Evolutionary conservation across 2,797 vertebrate genomes (phyloP), one percentile per base, ranked within the genome.

Genomic region (Nannoperca obscura): DNA sequence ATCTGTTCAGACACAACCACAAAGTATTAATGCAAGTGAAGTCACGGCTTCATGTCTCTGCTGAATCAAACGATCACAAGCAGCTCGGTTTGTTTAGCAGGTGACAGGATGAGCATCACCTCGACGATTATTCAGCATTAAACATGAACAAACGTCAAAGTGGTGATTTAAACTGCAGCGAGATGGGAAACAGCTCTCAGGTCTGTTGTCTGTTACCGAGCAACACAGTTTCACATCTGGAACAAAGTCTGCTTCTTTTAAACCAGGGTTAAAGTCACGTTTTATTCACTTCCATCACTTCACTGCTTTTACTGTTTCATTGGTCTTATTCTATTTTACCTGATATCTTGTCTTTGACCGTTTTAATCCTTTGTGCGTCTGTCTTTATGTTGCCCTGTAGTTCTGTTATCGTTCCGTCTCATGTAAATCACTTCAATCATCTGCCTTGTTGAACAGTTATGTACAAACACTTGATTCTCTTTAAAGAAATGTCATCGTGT

Each of bases 81-180:
- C 32, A 1, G n/a, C 2, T 4, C 13, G 19, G 34, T 46, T 24
- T 38, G n/a, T 38, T 5, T 40, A 3, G 38, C 24, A 15, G 71
- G 5, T 24, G 44, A 7, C 2, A 27, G n/a, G 30, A 52, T 59
- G 27, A 55, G 7, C 27, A 15, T 65, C 40, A 49, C n/a, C 4
- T 69, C 47, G 15, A 12, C 46, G 67, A 74, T 57, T 67, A n/a
- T 55, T 67, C 38, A 32, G 40, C 27, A 30, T 32, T 20, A 58
- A 42, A 47, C 15, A 27, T 5, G 15, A 44, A 30, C 52, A 32
- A 19, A 49, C 38, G 15, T 36, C 10, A 36, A 11, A 22, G 14
- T 30, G 20, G 3, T 12, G 30, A 30, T 13, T 10, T 30, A 17
- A 52, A 55, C 24, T 19, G 15, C 20, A 34, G 19, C 44, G n/a